Conservation (phyloP, 2,797 vertebrate species). For the Hydrophis major region DNA sequence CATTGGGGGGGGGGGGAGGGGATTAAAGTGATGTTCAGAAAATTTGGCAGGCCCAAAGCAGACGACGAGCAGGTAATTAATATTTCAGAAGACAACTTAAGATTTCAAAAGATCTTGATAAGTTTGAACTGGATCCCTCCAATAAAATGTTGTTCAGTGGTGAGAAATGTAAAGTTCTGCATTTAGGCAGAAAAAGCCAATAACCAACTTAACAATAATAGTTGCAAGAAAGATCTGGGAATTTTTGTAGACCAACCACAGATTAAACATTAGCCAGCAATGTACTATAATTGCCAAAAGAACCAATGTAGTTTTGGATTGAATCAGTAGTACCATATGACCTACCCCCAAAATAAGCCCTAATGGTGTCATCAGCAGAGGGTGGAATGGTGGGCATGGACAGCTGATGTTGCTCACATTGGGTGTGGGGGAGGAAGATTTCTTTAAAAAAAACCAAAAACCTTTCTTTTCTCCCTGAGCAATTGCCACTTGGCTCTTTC, state of each 20-base stretch:
- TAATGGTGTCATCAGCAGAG: no score
- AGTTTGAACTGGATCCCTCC: background rate
- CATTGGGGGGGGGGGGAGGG: accelerated
- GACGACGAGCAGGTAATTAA: background rate
- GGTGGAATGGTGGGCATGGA: no score
- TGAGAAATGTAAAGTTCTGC: background rate
- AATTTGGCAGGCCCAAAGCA: background rate
- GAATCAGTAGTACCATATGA: background rate
- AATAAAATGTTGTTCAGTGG: background rate
- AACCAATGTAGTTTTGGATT: background rate
- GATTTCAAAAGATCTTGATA: background rate
- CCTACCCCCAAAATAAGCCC: no score
- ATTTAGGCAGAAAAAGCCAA: background rate
- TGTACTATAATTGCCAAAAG: background rate
- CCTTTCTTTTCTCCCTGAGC: no score
- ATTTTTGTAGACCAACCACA: background rate
- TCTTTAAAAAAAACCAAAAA: no score
- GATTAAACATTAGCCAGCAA: background rate
- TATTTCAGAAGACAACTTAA: background rate
- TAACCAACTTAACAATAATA: background rate
- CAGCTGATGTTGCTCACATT: no score
- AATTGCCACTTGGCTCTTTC: no score
- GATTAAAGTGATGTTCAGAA: background rate
- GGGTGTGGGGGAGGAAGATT: no score
- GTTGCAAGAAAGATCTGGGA: background rate